These are phyloP conservation scores for Phocides pigmalion DNA, from an alignment of 1,140 invertebrate species.

Conservation along the genomic window DNA sequence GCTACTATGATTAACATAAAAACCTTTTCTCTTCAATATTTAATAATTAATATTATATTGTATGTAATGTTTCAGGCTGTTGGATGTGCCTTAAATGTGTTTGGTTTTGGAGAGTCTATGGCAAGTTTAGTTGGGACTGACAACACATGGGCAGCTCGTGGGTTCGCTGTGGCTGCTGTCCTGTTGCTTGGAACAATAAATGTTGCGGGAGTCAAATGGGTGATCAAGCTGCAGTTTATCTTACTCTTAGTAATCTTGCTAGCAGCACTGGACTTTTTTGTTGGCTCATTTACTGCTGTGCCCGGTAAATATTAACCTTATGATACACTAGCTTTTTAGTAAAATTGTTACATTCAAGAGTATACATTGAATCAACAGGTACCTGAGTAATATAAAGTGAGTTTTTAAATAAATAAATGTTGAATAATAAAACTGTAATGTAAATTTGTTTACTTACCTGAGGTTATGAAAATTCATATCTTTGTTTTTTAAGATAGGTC, in stretches of 20 bases:
- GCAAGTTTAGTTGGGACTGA: conserved; percentile 91
- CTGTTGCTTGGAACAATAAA: conserved; percentile 94
- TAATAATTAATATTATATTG: no score
- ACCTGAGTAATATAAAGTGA: no score
- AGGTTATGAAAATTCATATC: no score
- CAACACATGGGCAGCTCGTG: conserved; percentile 90
- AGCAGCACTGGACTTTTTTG: conserved; percentile 94
- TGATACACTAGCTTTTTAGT: neutral
- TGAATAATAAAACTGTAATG: no score
- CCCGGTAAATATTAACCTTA: conserved; percentile 81
- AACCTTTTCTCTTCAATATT: no score
- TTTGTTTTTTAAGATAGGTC: no score
- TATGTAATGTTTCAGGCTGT: conserved; percentile 90
- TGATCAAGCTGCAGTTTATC: conserved; percentile 95
- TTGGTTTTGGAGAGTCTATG: conserved; percentile 98
- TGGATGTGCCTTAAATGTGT: conserved; percentile 96
- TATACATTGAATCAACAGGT: no score
- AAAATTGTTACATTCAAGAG: neutral
- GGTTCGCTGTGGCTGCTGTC: conserved; percentile 92
- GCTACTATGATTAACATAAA: no score
- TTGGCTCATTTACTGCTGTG: conserved; percentile 93
- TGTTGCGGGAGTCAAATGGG: conserved; percentile 96
- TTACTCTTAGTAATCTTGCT: conserved; percentile 92
- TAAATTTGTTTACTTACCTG: no score
- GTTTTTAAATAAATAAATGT: no score